These are phyloP conservation scores for Catharus ustulatus DNA, from an alignment of 2,797 vertebrate species.

Conservation along the genomic window DNA sequence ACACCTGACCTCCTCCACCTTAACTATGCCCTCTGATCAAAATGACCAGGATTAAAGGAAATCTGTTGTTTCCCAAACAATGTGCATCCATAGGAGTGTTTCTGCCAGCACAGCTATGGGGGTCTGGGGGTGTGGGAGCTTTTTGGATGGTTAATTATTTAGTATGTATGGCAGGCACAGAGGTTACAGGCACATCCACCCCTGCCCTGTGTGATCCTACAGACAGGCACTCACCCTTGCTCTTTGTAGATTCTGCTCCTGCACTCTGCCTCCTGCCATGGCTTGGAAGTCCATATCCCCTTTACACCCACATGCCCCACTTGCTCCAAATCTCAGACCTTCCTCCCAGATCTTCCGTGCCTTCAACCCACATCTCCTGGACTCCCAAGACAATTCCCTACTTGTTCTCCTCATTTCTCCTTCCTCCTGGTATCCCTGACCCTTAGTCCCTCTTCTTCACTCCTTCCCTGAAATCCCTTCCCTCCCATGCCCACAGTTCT, in stretches of 20 bases:
- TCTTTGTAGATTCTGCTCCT: background rate
- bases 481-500: background rate
- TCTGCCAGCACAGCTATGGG: background rate
- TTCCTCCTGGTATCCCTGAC: fast-evolving
- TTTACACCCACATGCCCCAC: fast-evolving
- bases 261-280: fast-evolving
- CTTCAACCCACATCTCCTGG: background rate
- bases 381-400: background rate
- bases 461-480: background rate
- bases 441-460: background rate
- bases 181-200: background rate
- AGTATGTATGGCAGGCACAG: fast-evolving
- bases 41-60: background rate
- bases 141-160: background rate
- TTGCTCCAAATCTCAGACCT: background rate
- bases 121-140: fast-evolving
- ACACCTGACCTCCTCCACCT: background rate
- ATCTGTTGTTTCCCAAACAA: background rate
- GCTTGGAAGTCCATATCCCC: background rate
- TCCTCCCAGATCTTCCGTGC: background rate
- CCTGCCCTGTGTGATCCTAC: background rate
- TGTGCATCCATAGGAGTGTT: background rate
- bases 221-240: fast-evolving
- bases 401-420: background rate
- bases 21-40: background rate